Evolutionary conservation across 1,140 invertebrate genomes (phyloP).

Genomic region (Conopomorpha cramerella): DNA sequence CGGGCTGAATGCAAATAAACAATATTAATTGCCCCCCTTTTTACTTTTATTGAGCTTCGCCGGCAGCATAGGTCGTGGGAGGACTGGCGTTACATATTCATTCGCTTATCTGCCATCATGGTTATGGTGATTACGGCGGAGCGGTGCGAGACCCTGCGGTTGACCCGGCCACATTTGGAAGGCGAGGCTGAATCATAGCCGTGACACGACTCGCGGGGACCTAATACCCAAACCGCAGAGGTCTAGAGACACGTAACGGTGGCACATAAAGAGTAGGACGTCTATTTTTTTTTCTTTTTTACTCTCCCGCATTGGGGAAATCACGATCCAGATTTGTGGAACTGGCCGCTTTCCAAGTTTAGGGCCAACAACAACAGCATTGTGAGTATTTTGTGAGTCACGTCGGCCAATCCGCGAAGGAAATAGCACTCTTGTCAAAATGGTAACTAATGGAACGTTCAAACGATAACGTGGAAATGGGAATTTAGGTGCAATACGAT

Average conservation of each 20-base stretch:
- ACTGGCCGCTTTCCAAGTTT: slow-evolving; percentile 23
- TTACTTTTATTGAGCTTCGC: slow-evolving; percentile 35
- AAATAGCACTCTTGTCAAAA: too few relatives aligned
- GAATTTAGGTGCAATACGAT: too few relatives aligned
- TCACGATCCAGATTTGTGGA: slow-evolving; percentile 23
- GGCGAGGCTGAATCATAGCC: slow-evolving; percentile 10
- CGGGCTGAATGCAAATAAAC: slow-evolving; percentile 37
- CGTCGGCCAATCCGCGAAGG: too few relatives aligned
- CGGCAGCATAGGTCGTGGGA: slow-evolving; percentile 30
- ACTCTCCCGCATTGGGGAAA: too few relatives aligned
- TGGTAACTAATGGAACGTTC: too few relatives aligned
- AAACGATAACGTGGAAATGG: too few relatives aligned
- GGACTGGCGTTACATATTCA: slow-evolving; percentile 40
- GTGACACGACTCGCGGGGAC: slow-evolving; percentile 15
- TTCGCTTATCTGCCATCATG: slow-evolving; percentile 43
- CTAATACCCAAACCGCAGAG: too few relatives aligned
- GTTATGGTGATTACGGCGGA: slow-evolving; percentile 24
- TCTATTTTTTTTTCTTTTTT: too few relatives aligned
- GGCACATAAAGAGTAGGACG: too few relatives aligned
- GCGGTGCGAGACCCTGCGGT: slow-evolving; percentile 21
- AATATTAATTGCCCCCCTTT: slow-evolving; percentile 46
- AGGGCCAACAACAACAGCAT: too few relatives aligned
- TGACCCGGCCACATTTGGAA: slow-evolving; percentile 23
- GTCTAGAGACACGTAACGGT: too few relatives aligned
- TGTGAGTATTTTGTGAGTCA: too few relatives aligned